Base-by-base conservation (phyloP, 2,797 vertebrate species). In the Acrocephalus scirpaceus region DNA sequence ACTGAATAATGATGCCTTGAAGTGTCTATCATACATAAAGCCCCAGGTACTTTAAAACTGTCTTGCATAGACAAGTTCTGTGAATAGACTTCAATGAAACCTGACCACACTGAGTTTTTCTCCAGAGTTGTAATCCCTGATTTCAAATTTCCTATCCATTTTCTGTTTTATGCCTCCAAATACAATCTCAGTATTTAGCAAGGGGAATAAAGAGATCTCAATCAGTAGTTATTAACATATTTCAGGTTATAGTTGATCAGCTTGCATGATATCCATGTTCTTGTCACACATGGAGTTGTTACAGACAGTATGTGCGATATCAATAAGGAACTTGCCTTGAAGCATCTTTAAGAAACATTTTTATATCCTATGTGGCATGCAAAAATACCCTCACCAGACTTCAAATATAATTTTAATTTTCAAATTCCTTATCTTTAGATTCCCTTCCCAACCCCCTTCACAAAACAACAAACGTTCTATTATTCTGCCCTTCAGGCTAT, bases 361-460 rank as follows among this genome's bases (percentile, higher is more conserved):
- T 64, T 66, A 50, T 83, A 65, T 10, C 16, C 50, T 88, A 32
- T 5, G 2, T 21, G 14, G 65, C 45, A 61, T 45, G 16, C 5
- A 40, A 67, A 82, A 74, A 60, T 47, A 16, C 0, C 0, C 0
- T 10, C 11, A 60, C 7, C 45, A 83, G 51, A 57, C 83, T 91
- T 91, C 17, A 75, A 74, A 91, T 87, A 65, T 5, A 1, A 83
- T 88, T 86, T 72, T 66, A 66, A 90, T 89, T 92, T 91, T 83
- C 75, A 53, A 38, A 92, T 92, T 92, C 93, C 87, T 95, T 91
- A 90, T 94, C 90, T 90, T 64, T 25, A 66, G 70, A 90, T 80
- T 80, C 53, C 36, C 36, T 75, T 69, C 54, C 75, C 36, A 60
- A 65, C 15, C 42, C 69, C 44, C 64, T 56, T 78, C 23, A 70